phyloP scores from a whole-genome alignment of 2,797 vertebrate species.

The Sparidentex hasta region DNA sequence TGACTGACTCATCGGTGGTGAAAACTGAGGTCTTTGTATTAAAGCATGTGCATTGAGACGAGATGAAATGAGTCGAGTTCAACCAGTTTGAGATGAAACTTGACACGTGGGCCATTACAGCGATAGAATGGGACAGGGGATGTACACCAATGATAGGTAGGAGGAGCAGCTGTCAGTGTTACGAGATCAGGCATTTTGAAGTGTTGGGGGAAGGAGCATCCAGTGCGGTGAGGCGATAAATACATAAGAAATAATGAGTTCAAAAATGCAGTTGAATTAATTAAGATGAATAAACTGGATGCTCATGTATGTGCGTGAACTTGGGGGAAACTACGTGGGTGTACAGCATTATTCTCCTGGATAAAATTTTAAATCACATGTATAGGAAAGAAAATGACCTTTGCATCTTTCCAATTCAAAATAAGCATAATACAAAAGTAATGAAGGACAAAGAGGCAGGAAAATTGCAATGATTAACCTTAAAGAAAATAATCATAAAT shows the following conservation, averaged over 20 bases:
- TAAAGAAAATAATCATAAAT: background rate
- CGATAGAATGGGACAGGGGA: background rate
- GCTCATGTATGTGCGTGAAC: background rate
- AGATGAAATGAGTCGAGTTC: background rate
- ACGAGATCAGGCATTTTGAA: background rate
- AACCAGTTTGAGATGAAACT: background rate
- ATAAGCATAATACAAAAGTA: conserved; percentile 7
- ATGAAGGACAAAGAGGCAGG: background rate
- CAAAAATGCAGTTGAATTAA: background rate
- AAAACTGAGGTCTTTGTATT: conserved; percentile 4
- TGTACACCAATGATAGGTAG: background rate
- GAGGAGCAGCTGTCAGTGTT: background rate
- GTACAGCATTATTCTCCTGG: background rate
- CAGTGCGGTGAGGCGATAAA: background rate
- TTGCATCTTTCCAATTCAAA: conserved; percentile 5
- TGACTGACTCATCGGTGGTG: conserved; percentile 13
- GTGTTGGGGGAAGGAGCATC: background rate
- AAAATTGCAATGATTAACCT: background rate
- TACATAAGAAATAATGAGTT: background rate
- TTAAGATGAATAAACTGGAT: background rate
- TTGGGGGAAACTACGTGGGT: background rate
- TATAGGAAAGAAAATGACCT: background rate
- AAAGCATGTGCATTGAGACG: accelerated
- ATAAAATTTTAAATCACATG: conserved; percentile 7
- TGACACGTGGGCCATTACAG: background rate